Evolutionary conservation across 2,797 vertebrate species (phyloP).

Genomic region (Gymnothorax javanicus): DNA sequence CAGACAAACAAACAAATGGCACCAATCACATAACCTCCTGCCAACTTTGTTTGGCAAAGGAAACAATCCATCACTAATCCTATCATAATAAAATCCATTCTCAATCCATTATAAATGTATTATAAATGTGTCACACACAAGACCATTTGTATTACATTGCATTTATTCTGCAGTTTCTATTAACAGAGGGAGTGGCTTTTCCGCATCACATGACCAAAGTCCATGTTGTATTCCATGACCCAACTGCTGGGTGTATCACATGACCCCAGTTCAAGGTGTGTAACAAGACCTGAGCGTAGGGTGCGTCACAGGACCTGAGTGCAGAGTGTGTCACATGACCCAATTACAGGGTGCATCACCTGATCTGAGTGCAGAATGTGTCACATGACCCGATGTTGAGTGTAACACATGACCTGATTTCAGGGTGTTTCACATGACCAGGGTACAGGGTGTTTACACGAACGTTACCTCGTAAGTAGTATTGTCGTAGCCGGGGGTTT

Average conservation of each 20-base stretch:
- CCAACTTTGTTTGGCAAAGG: too few relatives aligned
- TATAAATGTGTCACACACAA: not conserved
- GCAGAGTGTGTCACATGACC: not conserved
- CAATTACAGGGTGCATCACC: too few relatives aligned
- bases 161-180: not conserved
- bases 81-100: too few relatives aligned
- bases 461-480: constrained; percentile 70
- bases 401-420: too few relatives aligned
- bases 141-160: not conserved
- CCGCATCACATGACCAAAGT: not conserved
- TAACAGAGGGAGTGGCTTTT: not conserved
- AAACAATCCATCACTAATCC: too few relatives aligned
- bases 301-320: too few relatives aligned
- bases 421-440: too few relatives aligned
- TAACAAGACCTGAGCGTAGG: too few relatives aligned
- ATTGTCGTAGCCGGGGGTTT: constrained; percentile 77
- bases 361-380: not conserved
- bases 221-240: too few relatives aligned
- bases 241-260: not conserved
- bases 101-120: not conserved
- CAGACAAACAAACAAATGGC: too few relatives aligned
- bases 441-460: not conserved
- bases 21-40: too few relatives aligned
- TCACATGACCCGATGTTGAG: not conserved
- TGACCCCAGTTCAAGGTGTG: too few relatives aligned